Base-by-base conservation (phyloP, 2,888 invertebrate genomes). In the Cosmia trapezina region DNA sequence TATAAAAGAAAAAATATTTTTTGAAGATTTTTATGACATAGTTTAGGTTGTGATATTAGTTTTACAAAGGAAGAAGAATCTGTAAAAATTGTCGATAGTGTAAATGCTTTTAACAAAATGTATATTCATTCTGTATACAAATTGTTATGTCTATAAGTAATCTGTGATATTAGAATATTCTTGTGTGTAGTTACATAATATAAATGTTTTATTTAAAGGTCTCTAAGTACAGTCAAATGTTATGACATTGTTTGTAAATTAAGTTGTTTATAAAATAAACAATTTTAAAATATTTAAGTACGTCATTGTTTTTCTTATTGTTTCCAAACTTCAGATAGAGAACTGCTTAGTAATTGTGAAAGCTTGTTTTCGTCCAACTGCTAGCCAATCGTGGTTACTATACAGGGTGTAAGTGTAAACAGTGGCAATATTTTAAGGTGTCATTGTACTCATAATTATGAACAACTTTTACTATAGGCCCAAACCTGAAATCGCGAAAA, bases 251-350 rank as follows among this genome's bases (percentile, higher is more conserved):
- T 94, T 92, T 93, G 87, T 92, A 89, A 91, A 89, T 88, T 89
- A 89, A 89, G 83, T 93, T 95, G 95, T 95, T 95, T 95, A 95
- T 94, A 66, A 92, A 95, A 95, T 95, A 95, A 95, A 95, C 94
- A 93, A 91, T 89, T 88, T 89, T 88, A 70, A 81, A 88, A 85
- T 84, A 82, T 86, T 78, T 83, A 28, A 28, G 28, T 28, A 76
- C 79, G 81, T 71, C 43, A 53, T 33, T 47, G 37, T 76, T 84
- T 81, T 72, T 81, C 63, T 83, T 72, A 61, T 17, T 63, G 49
- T 64, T 65, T 37, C 51, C 5, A 57, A 51, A 45, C 2, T 19
- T 60, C 14, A n/a, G 33, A 54, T n/a, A 37, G 33, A 2, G n/a
- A 9, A 14, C 33, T 51, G 6, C 12, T 37, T 5, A 14, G 22